Conservation (phyloP, 2,888 invertebrate genomes). For the Hypercompe scribonia region DNA sequence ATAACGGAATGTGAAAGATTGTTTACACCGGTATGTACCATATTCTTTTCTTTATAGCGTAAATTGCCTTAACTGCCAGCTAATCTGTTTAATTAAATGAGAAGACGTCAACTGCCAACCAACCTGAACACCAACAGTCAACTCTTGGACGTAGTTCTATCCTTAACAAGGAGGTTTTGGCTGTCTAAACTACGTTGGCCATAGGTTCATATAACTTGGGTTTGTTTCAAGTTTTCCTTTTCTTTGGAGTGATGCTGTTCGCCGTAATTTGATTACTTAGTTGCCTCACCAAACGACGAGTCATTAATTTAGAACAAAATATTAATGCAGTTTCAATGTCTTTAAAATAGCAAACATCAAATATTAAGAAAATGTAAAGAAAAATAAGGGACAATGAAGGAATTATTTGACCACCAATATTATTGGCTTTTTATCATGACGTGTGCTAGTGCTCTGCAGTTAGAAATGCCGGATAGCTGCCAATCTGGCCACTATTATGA, state of each 20-base stretch:
- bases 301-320: not conserved
- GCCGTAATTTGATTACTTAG: too few relatives aligned
- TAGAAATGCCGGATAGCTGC: conserved; percentile 64
- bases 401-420: conserved; percentile 10
- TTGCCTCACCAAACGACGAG: too few relatives aligned
- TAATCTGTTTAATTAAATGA: not conserved
- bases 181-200: too few relatives aligned
- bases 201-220: too few relatives aligned
- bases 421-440: conserved; percentile 11
- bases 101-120: not conserved
- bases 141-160: too few relatives aligned
- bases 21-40: not conserved
- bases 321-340: not conserved
- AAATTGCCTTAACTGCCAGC: not conserved
- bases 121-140: not conserved
- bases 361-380: not conserved
- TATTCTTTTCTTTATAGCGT: not conserved
- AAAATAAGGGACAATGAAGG: not conserved
- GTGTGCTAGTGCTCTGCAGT: conserved; percentile 37
- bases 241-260: too few relatives aligned
- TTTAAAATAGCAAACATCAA: not conserved
- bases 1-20: not conserved
- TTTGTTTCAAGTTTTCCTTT: too few relatives aligned
- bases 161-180: too few relatives aligned
- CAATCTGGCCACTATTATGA: conserved; percentile 70